Conservation (phyloP, 2,888 invertebrate species). For the Clunio marinus region DNA sequence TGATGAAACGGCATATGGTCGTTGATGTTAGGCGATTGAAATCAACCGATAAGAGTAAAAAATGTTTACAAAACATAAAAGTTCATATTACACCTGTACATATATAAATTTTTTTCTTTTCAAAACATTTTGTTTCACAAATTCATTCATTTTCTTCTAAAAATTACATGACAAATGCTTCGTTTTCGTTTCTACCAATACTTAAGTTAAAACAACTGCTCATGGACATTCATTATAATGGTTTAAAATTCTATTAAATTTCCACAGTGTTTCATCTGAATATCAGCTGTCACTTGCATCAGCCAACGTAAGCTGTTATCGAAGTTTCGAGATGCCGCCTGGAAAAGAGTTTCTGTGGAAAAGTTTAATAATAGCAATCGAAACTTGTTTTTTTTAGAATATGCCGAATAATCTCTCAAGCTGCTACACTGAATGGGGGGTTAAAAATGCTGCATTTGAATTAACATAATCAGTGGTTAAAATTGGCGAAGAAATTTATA, state of each 20-base stretch:
- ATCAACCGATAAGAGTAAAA: no score
- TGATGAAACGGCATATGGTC: no score
- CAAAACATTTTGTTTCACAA: conserved; percentile 2
- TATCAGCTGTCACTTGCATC: conserved; percentile 33
- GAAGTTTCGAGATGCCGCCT: neutral
- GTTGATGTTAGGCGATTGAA: no score
- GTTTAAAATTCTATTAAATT: conserved; percentile 32
- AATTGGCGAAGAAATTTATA: no score
- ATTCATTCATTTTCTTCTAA: conserved; percentile 22
- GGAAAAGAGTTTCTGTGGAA: neutral
- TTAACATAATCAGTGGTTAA: no score
- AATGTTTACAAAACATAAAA: no score
- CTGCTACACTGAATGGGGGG: no score
- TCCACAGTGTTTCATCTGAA: conserved; percentile 25
- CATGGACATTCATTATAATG: conserved; percentile 28
- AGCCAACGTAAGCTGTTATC: neutral
- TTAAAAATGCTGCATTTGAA: no score
- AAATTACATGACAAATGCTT: conserved; percentile 28
- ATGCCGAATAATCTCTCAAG: conserved; percentile 5
- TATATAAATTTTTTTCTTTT: no score
- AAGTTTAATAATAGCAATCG: conserved; percentile 29
- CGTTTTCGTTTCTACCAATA: neutral
- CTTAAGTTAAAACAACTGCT: conserved; percentile 25
- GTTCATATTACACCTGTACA: no score
- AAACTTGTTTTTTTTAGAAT: conserved; percentile 8